Evolutionary conservation across 2,888 invertebrate genomes (phyloP), one percentile per base, ranked within the genome.

Genomic region (Tanytarsus gracilentus): DNA sequence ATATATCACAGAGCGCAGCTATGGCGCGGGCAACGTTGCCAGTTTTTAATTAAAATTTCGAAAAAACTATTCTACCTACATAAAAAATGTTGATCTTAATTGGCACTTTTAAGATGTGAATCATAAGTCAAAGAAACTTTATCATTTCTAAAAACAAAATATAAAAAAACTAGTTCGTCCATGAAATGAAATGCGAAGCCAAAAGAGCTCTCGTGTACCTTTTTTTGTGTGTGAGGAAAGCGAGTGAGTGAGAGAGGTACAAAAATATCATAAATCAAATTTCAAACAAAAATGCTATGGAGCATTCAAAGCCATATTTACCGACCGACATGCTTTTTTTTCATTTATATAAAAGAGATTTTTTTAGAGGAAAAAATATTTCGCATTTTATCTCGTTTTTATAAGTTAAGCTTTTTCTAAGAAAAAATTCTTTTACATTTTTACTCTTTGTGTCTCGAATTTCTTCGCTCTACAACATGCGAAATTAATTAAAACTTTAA

Each of bases 231-330:
- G 44, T 18, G 44, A 44, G n/a, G n/a, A n/a, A n/a, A n/a, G n/a
- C n/a, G n/a, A n/a, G n/a, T n/a, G n/a, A n/a, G 44, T 23, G 52
- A 18, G 52, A 30, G 53, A 56, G 27, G 33, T 26, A 56, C 55
- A 40, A 56, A 56, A 56, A 56, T 56, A 56, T 40, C 40, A 56
- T 56, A 56, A 56, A 56, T 56, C 55, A 56, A 56, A 56, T 25
- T 30, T 30, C 3, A 7, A 40, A 30, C 8, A 52, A n/a, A 18
- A 11, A 51, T 51, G 16, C 3, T 18, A 21, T 26, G 25, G 40
- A 40, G 26, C 36, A 56, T 56, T 56, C 55, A 56, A 56, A 56
- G 55, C 55, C 55, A 56, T 56, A 36, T 56, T 40, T 40, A 56
- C 55, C 55, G n/a, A n/a, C n/a, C n/a, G 55, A 56, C 55, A 40